Conservation (phyloP, 2,888 invertebrate genomes). For the Osmoderma eremita region DNA sequence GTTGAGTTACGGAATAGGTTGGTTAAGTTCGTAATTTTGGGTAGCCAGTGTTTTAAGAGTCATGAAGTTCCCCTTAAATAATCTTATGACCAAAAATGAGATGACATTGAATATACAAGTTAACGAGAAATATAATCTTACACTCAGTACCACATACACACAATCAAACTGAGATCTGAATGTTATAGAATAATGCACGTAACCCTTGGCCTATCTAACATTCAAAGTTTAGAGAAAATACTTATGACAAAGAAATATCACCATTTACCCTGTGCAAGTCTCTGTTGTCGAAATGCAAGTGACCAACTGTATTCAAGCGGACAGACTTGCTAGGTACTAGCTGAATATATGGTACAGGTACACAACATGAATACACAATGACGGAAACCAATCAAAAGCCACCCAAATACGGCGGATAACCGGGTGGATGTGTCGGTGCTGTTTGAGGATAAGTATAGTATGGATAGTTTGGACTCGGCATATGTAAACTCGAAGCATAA, state of each 20-base stretch:
- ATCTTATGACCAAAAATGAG: conserved; percentile 46
- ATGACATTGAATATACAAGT: conserved; percentile 61
- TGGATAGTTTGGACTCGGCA: conserved; percentile 77
- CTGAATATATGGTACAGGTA: conserved; percentile 66
- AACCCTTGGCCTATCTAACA: conserved; percentile 66
- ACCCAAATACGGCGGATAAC: conserved; percentile 63
- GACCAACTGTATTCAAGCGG: conserved; percentile 64
- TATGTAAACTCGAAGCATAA: conserved; percentile 70
- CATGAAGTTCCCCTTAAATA: conserved; percentile 5
- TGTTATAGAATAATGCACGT: conserved; percentile 62
- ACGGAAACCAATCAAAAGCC: conserved; percentile 65
- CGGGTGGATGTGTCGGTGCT: conserved; percentile 62
- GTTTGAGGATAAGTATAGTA: conserved; percentile 65
- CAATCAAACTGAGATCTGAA: conserved; percentile 51
- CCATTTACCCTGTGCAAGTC: conserved; percentile 68
- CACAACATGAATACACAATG: conserved; percentile 66
- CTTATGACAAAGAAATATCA: conserved; percentile 67
- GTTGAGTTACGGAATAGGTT: too few species aligned
- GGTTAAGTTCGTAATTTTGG: too few species aligned
- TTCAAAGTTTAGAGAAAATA: conserved; percentile 66
- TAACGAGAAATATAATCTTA: conserved; percentile 55
- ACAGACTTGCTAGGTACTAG: conserved; percentile 66
- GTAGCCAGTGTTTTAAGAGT: background rate
- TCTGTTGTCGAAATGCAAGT: conserved; percentile 65
- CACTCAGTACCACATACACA: conserved; percentile 46